Base-by-base conservation (phyloP, 2,113 vertebrate genomes). In the Dromaius novaehollandiae region DNA sequence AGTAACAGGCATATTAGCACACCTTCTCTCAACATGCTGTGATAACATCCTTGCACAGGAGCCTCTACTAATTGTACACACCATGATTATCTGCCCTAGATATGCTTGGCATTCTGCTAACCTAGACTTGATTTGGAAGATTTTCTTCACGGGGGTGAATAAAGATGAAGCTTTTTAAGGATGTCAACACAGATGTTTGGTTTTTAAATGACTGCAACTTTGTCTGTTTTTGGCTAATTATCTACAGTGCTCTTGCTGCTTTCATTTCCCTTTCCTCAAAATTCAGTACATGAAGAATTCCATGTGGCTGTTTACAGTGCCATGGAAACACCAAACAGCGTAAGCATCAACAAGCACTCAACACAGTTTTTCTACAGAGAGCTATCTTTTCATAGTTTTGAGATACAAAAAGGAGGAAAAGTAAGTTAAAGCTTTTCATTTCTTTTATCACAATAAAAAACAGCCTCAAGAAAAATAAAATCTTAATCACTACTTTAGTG, bases 31-130 rank as follows among this genome's bases (percentile, higher is more conserved):
- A 63, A 51, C 42, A 60, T 5, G 79, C 46, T 50, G 14, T 19
- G 61, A 74, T 91, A 88, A 86, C 28, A 38, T 42, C 76, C 76
- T 96, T 94, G 86, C 91, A 82, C 40, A 96, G 91, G 89, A 96
- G 38, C 42, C 65, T 83, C 89, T 65, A 34, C 34, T 96, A 90
- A 93, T 55, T 77, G 60, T 50, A 81, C 1, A 0, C 61, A 50
- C 36, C 42, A 82, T 63, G 77, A 93, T 82, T 82, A 96, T 50
- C 34, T 66, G 75, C 25, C n/a, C 44, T 56, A 86, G 69, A 94
- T 34, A 85, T 2, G 87, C 69, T 5, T 92, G 87, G 82, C 30
- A 77, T 80, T 93, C 0, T 0, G 36, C 81, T 95, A 63, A 78
- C 51, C 40, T 76, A 86, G 82, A 95, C 68, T 64, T 71, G 61